These are phyloP conservation scores for Ceratina calcarata DNA, from an alignment of 1,140 invertebrate species.

Conservation along the genomic window DNA sequence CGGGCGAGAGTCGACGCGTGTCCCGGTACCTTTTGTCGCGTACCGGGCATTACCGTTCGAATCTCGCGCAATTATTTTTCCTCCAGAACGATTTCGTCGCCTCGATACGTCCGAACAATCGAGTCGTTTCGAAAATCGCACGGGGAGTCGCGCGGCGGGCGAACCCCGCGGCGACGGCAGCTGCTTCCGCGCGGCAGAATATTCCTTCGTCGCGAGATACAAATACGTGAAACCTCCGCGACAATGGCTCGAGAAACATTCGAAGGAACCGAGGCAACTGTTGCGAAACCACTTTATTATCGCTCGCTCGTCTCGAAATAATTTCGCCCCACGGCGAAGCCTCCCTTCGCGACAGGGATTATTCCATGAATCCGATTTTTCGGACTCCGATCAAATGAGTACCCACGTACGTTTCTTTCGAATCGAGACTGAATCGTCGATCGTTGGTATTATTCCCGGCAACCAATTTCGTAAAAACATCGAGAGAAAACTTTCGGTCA, in stretches of 20 bases:
- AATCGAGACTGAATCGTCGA: too few relatives aligned
- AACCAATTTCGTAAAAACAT: too few relatives aligned
- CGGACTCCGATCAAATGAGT: background rate
- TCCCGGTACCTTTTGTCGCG: conserved; percentile 24
- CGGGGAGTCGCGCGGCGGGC: conserved; percentile 5
- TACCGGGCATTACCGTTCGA: conserved; percentile 34
- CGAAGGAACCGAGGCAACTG: conserved; percentile 63
- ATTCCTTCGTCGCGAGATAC: conserved; percentile 49
- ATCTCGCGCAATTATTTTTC: conserved; percentile 75
- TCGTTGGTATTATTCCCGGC: too few relatives aligned
- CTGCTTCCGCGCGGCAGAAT: conserved; percentile 58
- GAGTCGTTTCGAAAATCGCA: conserved; percentile 22
- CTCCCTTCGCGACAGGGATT: background rate
- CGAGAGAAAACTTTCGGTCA: too few relatives aligned
- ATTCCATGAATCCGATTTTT: background rate
- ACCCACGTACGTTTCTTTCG: too few relatives aligned
- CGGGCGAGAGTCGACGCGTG: conserved; percentile 42
- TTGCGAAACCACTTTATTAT: conserved; percentile 76
- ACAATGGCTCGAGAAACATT: conserved; percentile 64
- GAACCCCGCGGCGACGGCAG: conserved; percentile 53
- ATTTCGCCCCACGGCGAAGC: background rate
- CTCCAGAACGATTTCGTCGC: conserved; percentile 73
- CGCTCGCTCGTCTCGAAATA: conserved; percentile 41
- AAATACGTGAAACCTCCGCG: conserved; percentile 49
- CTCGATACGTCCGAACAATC: conserved; percentile 75